Evolutionary conservation across 2,888 invertebrate genomes (phyloP).

Genomic region (Tinea trinotella): DNA sequence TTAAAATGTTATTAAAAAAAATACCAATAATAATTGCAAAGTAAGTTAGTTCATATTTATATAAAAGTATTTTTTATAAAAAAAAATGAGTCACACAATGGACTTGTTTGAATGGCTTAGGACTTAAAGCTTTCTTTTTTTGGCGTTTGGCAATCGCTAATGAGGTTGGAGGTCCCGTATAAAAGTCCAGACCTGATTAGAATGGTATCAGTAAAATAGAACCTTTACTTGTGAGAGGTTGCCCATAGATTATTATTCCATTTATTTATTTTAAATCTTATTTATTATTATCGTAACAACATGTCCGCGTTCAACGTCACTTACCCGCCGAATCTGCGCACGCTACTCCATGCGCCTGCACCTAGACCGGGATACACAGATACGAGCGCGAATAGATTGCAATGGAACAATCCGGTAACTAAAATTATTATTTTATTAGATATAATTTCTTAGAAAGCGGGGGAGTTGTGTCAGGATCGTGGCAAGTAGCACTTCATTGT

Average conservation of each 20-base stretch:
- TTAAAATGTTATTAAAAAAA: too few species aligned
- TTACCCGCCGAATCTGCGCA: conserved; percentile 1
- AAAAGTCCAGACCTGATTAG: conserved; percentile 33
- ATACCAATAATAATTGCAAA: too few species aligned
- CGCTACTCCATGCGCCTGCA: conserved; percentile 7
- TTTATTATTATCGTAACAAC: too few species aligned
- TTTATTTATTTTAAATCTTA: too few species aligned
- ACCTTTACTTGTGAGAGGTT: conserved; percentile 34
- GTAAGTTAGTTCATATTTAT: too few species aligned
- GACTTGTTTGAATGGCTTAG: too few species aligned
- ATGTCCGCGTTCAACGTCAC: conserved; percentile 18
- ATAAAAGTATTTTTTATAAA: not conserved
- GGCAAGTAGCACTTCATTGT: too few species aligned
- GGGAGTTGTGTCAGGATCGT: too few species aligned
- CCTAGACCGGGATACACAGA: conserved; percentile 19
- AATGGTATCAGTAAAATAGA: conserved; percentile 25
- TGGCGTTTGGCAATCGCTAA: conserved; percentile 19
- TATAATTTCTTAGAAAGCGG: too few species aligned
- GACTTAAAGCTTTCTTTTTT: conserved; percentile 10
- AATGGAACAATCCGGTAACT: conserved; percentile 21
- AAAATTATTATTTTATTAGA: conserved; percentile 6
- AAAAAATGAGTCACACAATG: conserved; percentile 4
- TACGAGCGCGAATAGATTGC: conserved; percentile 13
- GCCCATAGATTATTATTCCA: conserved; percentile 2
- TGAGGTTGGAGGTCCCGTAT: conserved; percentile 31